Conservation (phyloP, 2,797 vertebrate species). For the Pangasius sanitwongsei region DNA sequence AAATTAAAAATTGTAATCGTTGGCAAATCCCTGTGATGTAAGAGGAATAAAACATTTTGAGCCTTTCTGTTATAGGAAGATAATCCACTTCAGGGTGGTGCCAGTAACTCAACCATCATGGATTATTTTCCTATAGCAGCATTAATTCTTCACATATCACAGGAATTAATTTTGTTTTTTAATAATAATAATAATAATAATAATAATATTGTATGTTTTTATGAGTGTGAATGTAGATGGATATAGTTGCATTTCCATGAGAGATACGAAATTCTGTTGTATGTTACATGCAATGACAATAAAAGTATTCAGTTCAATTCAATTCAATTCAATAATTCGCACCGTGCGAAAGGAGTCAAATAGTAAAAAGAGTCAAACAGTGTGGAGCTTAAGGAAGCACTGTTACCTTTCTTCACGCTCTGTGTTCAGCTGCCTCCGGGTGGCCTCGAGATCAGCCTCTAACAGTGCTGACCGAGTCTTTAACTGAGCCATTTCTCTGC, state of each 20-base stretch:
- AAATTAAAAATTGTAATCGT: neutral
- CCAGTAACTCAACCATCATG: neutral
- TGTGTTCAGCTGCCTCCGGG: constrained; percentile 75
- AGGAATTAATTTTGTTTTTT: too few species aligned
- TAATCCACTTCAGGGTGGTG: neutral
- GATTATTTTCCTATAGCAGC: neutral
- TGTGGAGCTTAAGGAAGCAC: neutral
- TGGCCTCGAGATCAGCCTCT: constrained; percentile 76
- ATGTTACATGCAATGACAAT: too few species aligned
- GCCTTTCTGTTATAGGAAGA: too few species aligned
- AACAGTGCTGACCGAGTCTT: constrained; percentile 72
- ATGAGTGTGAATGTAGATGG: too few species aligned
- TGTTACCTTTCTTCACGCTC: constrained; percentile 80
- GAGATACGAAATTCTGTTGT: too few species aligned
- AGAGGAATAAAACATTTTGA: neutral
- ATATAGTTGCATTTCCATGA: too few species aligned
- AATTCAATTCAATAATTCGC: too few species aligned
- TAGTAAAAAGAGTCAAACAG: neutral
- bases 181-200: too few species aligned
- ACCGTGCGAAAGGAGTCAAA: neutral
- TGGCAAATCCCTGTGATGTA: neutral
- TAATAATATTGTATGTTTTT: too few species aligned
- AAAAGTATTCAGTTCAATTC: too few species aligned
- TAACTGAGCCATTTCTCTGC: constrained; percentile 74
- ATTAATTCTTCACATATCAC: too few species aligned